These are phyloP conservation scores for Athrips mouffetella DNA, from an alignment of 2,888 invertebrate species.

Conservation along the genomic window DNA sequence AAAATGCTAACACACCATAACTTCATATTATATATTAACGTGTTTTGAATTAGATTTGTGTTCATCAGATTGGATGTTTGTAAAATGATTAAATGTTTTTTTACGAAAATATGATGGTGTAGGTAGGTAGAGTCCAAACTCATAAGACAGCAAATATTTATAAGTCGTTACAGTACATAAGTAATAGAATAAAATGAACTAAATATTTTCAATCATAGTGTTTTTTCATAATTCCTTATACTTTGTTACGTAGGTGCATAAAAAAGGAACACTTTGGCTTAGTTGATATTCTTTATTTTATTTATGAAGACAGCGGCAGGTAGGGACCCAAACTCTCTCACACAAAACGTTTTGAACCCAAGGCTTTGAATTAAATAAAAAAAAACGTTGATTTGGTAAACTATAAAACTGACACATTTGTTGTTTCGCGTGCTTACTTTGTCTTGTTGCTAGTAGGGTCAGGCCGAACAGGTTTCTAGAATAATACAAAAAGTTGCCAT, in stretches of 20 bases:
- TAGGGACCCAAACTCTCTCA: conserved; percentile 19
- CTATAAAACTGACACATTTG: conserved; percentile 32
- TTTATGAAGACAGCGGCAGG: conserved; percentile 35
- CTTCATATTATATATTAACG: background rate
- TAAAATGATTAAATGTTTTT: conserved; percentile 2
- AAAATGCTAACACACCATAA: background rate
- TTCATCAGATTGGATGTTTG: conserved; percentile 9
- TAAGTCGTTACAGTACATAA: conserved; percentile 67
- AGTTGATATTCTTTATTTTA: conserved; percentile 35
- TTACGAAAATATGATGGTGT: conserved; percentile 4
- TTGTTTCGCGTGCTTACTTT: conserved; percentile 30
- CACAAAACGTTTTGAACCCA: conserved; percentile 26
- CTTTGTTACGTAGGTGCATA: conserved; percentile 19
- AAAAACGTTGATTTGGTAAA: conserved; percentile 31
- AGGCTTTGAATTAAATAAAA: conserved; percentile 20
- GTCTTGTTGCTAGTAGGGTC: conserved; percentile 8
- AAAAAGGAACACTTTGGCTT: conserved; percentile 30
- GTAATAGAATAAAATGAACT: conserved; percentile 72
- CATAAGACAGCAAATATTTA: conserved; percentile 50
- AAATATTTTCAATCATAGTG: conserved; percentile 67
- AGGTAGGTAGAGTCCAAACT: conserved; percentile 38
- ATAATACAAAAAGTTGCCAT: conserved; percentile 1
- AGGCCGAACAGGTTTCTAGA: background rate
- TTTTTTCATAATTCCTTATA: conserved; percentile 59
- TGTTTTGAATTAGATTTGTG: background rate